Percentiles rank a stretch among this genome's conserved stretches.
phyloP scores from a whole-genome alignment of 2,888 invertebrate genomes.

The Cordilura impudica region DNA sequence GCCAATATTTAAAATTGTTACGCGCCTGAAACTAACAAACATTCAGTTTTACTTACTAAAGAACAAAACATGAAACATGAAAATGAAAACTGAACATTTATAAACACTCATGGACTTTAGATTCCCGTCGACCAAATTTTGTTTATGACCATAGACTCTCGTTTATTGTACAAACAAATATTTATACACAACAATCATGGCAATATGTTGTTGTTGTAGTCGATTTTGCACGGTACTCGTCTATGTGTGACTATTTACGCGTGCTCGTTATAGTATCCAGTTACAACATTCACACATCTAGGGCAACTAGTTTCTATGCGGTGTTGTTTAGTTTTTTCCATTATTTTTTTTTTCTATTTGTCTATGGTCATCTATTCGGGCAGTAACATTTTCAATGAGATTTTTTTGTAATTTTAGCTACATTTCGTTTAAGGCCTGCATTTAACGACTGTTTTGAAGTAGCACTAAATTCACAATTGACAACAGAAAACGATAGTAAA shows the following conservation, averaged over 20 bases:
- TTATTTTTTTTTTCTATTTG: too few species aligned
- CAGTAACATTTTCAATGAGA: conserved; percentile 9
- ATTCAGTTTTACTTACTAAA: conserved; percentile 42
- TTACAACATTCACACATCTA: conserved; percentile 46
- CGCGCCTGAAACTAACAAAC: conserved; percentile 29
- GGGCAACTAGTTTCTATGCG: conserved; percentile 27
- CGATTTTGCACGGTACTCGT: not conserved
- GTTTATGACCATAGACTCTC: conserved; percentile 42
- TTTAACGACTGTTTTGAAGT: conserved; percentile 13
- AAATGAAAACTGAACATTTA: conserved; percentile 18
- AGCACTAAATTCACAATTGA: conserved; percentile 15
- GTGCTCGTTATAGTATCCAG: conserved; percentile 51
- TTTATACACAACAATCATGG: conserved; percentile 16
- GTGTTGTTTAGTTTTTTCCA: too few species aligned
- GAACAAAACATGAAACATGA: not conserved
- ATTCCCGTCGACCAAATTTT: conserved; percentile 49
- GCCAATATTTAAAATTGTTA: conserved; percentile 56
- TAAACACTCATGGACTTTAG: not conserved
- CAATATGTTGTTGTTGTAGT: conserved; percentile 6
- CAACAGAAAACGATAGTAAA: not conserved
- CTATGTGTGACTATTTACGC: conserved; percentile 43
- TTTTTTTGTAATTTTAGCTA: not conserved
- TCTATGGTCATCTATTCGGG: conserved; percentile 37
- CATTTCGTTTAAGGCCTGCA: conserved; percentile 1
- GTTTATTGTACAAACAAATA: conserved; percentile 23